Percentiles rank a stretch among this genome's conserved stretches.
phyloP scores from a whole-genome alignment of 2,113 vertebrate species.

The Gymnogyps californianus region DNA sequence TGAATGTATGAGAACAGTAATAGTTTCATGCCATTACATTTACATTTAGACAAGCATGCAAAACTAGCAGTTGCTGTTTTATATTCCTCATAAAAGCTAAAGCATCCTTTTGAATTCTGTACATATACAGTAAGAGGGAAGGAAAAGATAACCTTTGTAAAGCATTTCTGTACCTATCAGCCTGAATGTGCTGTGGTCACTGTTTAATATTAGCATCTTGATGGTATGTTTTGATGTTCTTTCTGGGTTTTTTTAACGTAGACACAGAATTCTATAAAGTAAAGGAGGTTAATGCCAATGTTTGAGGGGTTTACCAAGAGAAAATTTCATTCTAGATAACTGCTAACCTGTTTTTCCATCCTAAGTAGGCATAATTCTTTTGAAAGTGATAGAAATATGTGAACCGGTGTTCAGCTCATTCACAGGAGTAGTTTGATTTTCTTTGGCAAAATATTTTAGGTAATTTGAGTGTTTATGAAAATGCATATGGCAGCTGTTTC shows the following conservation, averaged over 20 bases:
- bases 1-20: background rate
- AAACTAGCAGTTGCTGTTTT: background rate
- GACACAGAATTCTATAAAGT: background rate
- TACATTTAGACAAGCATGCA: constrained; percentile 16
- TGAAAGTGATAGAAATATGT: background rate
- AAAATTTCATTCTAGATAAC: background rate
- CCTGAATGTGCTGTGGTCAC: background rate
- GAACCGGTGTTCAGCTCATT: background rate
- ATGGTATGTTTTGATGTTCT: background rate
- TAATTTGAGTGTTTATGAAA: background rate
- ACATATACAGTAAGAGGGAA: background rate
- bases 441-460: background rate
- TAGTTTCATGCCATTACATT: background rate
- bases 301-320: background rate
- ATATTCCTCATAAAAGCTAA: background rate
- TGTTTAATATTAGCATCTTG: background rate
- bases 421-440: background rate
- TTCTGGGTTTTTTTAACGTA: background rate
- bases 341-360: background rate
- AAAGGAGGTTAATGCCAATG: background rate
- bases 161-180: background rate
- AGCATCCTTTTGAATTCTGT: background rate
- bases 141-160: background rate
- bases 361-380: background rate
- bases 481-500: background rate